Conservation (phyloP, 2,797 vertebrate genomes). For the Sebastes steindachneri region DNA sequence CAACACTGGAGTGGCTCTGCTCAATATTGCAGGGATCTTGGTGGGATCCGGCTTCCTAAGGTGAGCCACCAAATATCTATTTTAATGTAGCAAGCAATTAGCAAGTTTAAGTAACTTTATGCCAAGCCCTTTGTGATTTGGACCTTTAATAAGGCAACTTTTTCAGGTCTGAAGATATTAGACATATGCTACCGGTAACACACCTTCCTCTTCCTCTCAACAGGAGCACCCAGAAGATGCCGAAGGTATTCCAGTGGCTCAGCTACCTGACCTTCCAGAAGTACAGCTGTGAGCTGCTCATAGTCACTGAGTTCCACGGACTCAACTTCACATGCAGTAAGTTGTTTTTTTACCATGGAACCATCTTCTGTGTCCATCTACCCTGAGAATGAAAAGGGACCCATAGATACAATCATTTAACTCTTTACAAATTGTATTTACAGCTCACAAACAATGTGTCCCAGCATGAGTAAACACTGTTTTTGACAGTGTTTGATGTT, state of each 20-base stretch:
- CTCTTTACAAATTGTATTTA: background rate
- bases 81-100: background rate
- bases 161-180: background rate
- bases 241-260: slow-evolving; percentile 88
- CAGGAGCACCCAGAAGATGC: slow-evolving; percentile 92
- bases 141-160: background rate
- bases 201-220: background rate
- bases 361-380: background rate
- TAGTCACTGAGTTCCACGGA: slow-evolving; percentile 93
- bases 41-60: slow-evolving; percentile 92
- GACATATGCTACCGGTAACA: background rate
- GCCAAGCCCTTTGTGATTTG: background rate
- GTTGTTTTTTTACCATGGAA: slow-evolving; percentile 55
- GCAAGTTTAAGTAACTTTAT: background rate
- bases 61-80: slow-evolving; percentile 68
- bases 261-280: slow-evolving; percentile 96
- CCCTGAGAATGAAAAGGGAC: background rate
- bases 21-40: slow-evolving; percentile 90
- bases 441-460: background rate
- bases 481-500: background rate
- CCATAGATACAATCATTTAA: background rate
- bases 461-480: background rate
- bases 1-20: slow-evolving; percentile 89
- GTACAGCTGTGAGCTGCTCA: slow-evolving; percentile 92
- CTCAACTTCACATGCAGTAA: slow-evolving; percentile 94